These are phyloP conservation scores for Pachyuromys duprasi DNA, from an alignment of 2,797 vertebrate species.

Conservation along the genomic window DNA sequence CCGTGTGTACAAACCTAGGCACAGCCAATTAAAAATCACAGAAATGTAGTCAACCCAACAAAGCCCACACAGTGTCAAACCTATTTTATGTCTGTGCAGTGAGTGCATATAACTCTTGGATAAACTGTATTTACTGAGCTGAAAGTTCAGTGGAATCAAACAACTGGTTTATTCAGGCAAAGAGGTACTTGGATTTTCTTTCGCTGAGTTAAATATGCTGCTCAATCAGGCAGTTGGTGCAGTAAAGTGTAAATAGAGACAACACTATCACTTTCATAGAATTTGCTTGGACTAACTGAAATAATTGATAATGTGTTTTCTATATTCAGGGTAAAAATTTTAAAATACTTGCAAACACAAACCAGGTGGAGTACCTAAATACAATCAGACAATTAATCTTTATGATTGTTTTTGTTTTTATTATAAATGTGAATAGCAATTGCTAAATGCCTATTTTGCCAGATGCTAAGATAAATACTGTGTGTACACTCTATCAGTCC, in stretches of 20 bases:
- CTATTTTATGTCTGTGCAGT: slow-evolving; percentile 1
- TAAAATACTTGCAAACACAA: neutral
- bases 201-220: slow-evolving; percentile 15
- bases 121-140: slow-evolving; percentile 37
- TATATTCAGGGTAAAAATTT: neutral
- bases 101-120: neutral
- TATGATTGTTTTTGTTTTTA: neutral
- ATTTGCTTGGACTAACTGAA: slow-evolving; percentile 24
- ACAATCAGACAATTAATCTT: slow-evolving; percentile 13
- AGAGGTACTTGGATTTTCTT: neutral
- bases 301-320: slow-evolving; percentile 20
- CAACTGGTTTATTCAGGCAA: slow-evolving; percentile 55
- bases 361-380: slow-evolving; percentile 27
- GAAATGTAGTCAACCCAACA: neutral
- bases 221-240: neutral
- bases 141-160: neutral
- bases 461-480: neutral
- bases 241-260: neutral
- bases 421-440: slow-evolving; percentile 30
- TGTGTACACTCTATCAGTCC: neutral
- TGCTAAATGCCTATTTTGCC: neutral
- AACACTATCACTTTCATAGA: neutral
- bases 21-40: slow-evolving; percentile 29
- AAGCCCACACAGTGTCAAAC: neutral
- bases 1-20: neutral